phyloP scores from a whole-genome alignment of 2,888 invertebrate genomes.

The Platycnemis pennipes region DNA sequence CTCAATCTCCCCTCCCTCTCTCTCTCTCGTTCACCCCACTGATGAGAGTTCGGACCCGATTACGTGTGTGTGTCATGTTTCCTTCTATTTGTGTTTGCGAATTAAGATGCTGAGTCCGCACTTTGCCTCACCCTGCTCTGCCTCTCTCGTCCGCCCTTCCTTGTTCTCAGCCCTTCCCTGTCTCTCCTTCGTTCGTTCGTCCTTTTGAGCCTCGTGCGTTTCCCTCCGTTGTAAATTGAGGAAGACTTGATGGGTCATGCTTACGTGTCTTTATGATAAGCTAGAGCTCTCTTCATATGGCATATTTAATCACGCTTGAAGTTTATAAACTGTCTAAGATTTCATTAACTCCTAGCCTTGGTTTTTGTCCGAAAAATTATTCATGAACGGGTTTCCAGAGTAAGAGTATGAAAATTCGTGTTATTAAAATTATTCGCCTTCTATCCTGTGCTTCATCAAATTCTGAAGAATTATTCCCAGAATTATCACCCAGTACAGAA shows the following conservation, averaged over 20 bases:
- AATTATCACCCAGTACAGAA: no score
- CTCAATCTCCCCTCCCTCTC: no score
- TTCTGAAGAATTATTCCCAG: neutral
- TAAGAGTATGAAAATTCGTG: neutral
- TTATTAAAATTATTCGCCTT: neutral
- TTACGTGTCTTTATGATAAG: neutral
- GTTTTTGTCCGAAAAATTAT: neutral
- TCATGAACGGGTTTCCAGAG: neutral
- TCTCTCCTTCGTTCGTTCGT: neutral
- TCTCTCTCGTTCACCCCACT: neutral
- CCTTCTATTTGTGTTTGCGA: conserved; percentile 64
- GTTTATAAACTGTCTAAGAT: neutral
- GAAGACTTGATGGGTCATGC: neutral
- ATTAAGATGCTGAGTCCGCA: conserved; percentile 65
- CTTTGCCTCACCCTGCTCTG: conserved; percentile 24
- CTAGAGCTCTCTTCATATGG: neutral
- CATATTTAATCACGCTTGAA: neutral
- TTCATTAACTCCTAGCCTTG: neutral
- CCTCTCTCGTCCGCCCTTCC: neutral
- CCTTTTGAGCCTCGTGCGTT: neutral
- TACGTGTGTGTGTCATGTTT: conserved; percentile 30
- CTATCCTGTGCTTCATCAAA: neutral
- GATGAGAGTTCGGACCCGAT: neutral
- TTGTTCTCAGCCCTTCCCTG: neutral
- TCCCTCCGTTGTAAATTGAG: neutral